Conservation (phyloP, 64 coral and sea anemone species). For the Pachyseris speciosa region DNA sequence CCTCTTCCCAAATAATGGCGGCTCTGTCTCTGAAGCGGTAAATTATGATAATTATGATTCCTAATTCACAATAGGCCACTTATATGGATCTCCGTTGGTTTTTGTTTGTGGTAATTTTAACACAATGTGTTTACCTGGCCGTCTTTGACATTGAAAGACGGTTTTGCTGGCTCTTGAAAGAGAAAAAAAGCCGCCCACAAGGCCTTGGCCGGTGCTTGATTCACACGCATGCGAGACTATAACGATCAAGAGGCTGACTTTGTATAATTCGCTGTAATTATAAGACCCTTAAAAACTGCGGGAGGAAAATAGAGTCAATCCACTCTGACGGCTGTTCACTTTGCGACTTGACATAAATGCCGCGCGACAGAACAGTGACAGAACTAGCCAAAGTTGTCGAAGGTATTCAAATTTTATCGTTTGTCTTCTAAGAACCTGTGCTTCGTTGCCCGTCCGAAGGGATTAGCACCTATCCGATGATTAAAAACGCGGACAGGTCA, state of each 20-base stretch:
- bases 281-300: slow-evolving; percentile 1
- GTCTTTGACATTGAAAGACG: slow-evolving; percentile 57
- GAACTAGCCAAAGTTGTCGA: not conserved
- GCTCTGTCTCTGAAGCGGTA: slow-evolving; percentile 70
- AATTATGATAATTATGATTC: slow-evolving; percentile 77
- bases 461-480: not conserved
- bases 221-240: not conserved
- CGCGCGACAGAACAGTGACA: not conserved
- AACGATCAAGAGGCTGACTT: not conserved
- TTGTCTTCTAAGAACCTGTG: not conserved
- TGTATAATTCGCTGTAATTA: slow-evolving; percentile 7
- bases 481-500: not conserved
- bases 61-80: slow-evolving; percentile 81
- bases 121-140: slow-evolving; percentile 82
- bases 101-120: slow-evolving; percentile 98
- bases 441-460: not conserved
- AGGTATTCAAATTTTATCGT: not conserved
- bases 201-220: not conserved
- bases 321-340: not conserved
- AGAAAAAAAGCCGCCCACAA: not conserved
- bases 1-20: slow-evolving; percentile 70
- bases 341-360: not conserved
- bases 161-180: slow-evolving; percentile 76
- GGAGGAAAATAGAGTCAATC: not conserved
- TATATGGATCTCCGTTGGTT: slow-evolving; percentile 75